A percentile compares a stretch with the other conserved stretches of the same genome.
These are phyloP conservation scores for Brachyhypopomus occidentalis DNA, from an alignment of 2,113 vertebrate genomes.

Conservation along the genomic window DNA sequence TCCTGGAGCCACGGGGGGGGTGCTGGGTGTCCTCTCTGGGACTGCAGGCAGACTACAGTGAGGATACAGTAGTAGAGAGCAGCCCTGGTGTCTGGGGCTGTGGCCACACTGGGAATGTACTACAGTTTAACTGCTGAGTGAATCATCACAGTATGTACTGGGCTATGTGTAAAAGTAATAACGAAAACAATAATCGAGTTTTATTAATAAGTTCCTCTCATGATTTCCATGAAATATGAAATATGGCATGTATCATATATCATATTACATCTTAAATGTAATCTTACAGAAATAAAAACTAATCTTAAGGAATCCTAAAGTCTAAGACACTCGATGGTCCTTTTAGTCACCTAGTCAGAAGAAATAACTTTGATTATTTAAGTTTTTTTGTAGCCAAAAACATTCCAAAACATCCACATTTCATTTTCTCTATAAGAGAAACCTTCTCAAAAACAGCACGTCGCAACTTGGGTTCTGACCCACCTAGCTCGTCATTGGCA, in stretches of 20 bases:
- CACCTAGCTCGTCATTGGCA: neutral
- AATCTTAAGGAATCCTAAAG: neutral
- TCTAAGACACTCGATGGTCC: neutral
- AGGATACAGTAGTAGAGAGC: neutral
- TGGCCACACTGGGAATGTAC: neutral
- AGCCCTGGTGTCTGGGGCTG: neutral
- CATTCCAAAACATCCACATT: neutral
- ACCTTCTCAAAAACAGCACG: constrained; percentile 17
- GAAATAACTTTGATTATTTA: neutral
- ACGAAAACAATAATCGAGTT: no score
- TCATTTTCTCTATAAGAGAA: neutral
- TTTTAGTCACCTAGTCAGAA: neutral
- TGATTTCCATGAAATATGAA: no score
- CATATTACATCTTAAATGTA: neutral
- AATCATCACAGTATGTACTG: constrained; percentile 15
- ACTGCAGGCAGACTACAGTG: constrained; percentile 16
- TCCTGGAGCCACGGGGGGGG: constrained; percentile 36
- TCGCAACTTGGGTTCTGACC: neutral
- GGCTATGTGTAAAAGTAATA: neutral
- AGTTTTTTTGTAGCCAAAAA: neutral
- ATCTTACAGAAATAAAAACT: neutral
- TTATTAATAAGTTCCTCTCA: no score
- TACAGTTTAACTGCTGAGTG: constrained; percentile 15
- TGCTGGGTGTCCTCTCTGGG: constrained; percentile 40
- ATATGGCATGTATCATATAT: neutral